Evolutionary conservation across 2,888 invertebrate genomes (phyloP).

Genomic region (Hirtodrosophila histrioides): DNA sequence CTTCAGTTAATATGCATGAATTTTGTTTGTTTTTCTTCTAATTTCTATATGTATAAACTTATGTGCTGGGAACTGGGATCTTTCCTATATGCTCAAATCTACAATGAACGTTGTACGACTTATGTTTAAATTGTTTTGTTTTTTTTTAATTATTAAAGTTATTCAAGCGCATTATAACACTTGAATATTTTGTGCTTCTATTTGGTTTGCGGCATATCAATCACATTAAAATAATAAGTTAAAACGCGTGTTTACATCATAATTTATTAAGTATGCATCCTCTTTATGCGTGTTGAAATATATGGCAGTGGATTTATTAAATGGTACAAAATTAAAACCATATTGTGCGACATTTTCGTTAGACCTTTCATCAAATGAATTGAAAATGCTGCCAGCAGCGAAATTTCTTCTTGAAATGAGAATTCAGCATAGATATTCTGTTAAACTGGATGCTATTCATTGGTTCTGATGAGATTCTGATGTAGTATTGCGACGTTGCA

Average conservation of each 20-base stretch:
- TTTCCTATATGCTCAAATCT: constrained; percentile 70
- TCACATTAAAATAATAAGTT: constrained; percentile 37
- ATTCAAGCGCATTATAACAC: constrained; percentile 32
- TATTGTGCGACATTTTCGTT: constrained; percentile 39
- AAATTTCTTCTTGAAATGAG: constrained; percentile 43
- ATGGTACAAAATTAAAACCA: constrained; percentile 61
- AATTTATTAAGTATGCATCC: neutral
- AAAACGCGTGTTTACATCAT: constrained; percentile 12
- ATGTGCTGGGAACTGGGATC: constrained; percentile 62
- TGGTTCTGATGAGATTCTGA: constrained; percentile 19
- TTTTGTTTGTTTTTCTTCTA: constrained; percentile 31
- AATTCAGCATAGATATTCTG: constrained; percentile 37
- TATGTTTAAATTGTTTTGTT: constrained; percentile 35
- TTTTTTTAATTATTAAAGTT: constrained; percentile 4
- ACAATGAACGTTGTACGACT: constrained; percentile 72
- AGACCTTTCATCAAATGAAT: constrained; percentile 23
- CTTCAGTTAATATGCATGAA: constrained; percentile 57
- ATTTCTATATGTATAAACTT: constrained; percentile 69
- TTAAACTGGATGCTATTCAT: constrained; percentile 16
- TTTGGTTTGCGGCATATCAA: constrained; percentile 17
- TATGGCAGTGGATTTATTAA: constrained; percentile 70
- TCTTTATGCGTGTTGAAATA: constrained; percentile 34
- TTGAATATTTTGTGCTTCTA: constrained; percentile 33
- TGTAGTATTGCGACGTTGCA: constrained; percentile 43
- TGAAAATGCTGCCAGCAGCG: constrained; percentile 68